Base-by-base conservation (phyloP, 2,888 invertebrate species). In the Clitarchus hookeri region DNA sequence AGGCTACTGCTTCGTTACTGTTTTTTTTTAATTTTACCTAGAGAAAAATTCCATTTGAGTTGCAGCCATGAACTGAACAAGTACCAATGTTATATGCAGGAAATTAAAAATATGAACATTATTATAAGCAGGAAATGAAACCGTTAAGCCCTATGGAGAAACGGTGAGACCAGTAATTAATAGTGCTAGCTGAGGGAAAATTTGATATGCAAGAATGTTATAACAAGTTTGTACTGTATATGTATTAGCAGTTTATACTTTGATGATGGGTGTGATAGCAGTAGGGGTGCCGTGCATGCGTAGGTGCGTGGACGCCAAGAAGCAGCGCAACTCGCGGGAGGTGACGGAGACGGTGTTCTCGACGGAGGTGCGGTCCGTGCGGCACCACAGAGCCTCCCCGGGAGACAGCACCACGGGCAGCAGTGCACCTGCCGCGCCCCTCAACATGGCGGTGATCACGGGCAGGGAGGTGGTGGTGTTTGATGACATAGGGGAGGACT, bases 401-500 rank as follows among this genome's bases (percentile, higher is more conserved):
- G 92, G 93, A 89, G 92, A 92, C 86, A 92, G 93, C 89, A 92
- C 92, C 89, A 92, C 91, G 0, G 92, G 91, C 90, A 48, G 44
- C 48, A 16, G 48, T 48, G 16, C 48, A 48, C 86, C 78, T 48
- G 77, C 83, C 54, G 27, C 83, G 23, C 77, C 23, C 12, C 23
- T 83, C n/a, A 90, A 92, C 83, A 92, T 93, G 88, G 91, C 94
- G 6, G 93, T 94, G 84, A 95, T 96, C 88, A 94, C 95, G 85
- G 95, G 95, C 87, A 96, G 95, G 27, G 97, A 96, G 91, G 96
- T 96, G 84, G 96, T 97, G 89, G 97, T 96, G 85, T 97, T 97
- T 90, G 97, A 97, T 90, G 97, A 97, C 91, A 95, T 96, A 88
- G 96, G 95, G 88, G 97, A 97, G 83, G 88, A 89, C 65, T 89